Evolutionary conservation across 2,888 invertebrate species (phyloP), one percentile per base, ranked within the genome.

Genomic region (Bombylius major): DNA sequence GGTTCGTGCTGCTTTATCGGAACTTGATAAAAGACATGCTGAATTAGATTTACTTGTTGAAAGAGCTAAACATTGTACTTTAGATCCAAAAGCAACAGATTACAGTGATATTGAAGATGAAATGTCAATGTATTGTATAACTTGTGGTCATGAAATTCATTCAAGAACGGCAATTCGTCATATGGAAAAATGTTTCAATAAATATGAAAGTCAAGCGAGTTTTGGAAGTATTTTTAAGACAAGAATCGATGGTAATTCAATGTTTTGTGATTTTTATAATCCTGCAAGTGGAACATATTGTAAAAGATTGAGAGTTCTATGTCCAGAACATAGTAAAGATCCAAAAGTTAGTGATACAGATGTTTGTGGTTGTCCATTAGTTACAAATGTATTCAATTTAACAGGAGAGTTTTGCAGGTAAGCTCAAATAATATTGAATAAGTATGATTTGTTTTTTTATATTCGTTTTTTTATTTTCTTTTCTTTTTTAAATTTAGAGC

Each of bases 191-290:
- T 98, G 97, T 72, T 98, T 95, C 73, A 88, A 92, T 62, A 97
- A 97, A 82, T 93, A 94, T 72, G 98, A 98, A 73, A 92, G 94
- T 50, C 95, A 97, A 75, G 91, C 96, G 3, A 94, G 95, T 0
- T 97, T 96, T 73, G 96, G 96, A 12, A 95, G 95, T 33, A 83
- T 92, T 49, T 95, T 92, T 67, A 89, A 95, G 70, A 96, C 96
- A 0, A 79, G 91, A 56, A 94, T 97, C 65, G 96, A 96, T 72
- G 90, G 89, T 0, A 92, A 91, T 74, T 92, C 92, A 64, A 93
- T 99, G 87, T 98, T 98, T 74, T 99, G 99, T 71, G 98, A 99
- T 68, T 92, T 87, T 71, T 97, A 87, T 75, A 97, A 96, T 75
- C 82, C 88, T 0, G 77, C 80, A 5, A 92, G 88, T 66, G 83